These are phyloP conservation scores for Meriones psammophilus DNA, from an alignment of 2,797 vertebrate species.

Conservation along the genomic window DNA sequence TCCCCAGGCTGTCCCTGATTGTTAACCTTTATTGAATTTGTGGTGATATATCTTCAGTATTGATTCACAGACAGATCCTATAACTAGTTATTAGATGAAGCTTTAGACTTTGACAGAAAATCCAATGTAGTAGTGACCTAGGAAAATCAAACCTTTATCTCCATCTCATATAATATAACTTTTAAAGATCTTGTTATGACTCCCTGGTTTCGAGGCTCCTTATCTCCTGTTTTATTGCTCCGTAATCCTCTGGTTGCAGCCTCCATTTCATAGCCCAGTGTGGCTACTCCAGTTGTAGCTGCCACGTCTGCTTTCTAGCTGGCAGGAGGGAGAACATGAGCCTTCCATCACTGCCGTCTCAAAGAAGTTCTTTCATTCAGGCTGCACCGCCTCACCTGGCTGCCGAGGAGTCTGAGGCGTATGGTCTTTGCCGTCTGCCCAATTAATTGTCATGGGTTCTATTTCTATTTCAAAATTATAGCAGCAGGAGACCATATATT, in stretches of 20 bases:
- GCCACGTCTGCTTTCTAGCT: not conserved
- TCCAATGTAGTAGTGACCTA: not conserved
- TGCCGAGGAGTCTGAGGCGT: not conserved
- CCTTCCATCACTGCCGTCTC: not conserved
- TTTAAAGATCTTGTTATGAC: not conserved
- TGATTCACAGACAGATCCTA: constrained; percentile 1
- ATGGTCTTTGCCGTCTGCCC: not conserved
- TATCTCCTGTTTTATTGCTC: not conserved
- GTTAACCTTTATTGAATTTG: not conserved
- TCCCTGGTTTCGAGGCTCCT: not conserved
- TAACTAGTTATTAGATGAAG: constrained; percentile 16
- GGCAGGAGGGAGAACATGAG: not conserved
- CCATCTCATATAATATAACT: not conserved
- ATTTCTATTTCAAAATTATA: not conserved
- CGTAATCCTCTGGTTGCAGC: not conserved
- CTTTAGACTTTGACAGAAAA: constrained; percentile 14
- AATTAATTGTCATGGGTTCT: not conserved
- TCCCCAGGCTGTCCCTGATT: not conserved
- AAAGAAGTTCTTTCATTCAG: not conserved
- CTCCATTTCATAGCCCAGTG: not conserved
- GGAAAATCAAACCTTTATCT: constrained; percentile 3
- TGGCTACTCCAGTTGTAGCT: not conserved
- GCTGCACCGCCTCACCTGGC: not conserved
- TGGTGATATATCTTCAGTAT: too few species aligned
- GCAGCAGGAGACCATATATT: not conserved